phyloP scores from a whole-genome alignment of 2,113 vertebrate genomes.

The Mola mola region DNA sequence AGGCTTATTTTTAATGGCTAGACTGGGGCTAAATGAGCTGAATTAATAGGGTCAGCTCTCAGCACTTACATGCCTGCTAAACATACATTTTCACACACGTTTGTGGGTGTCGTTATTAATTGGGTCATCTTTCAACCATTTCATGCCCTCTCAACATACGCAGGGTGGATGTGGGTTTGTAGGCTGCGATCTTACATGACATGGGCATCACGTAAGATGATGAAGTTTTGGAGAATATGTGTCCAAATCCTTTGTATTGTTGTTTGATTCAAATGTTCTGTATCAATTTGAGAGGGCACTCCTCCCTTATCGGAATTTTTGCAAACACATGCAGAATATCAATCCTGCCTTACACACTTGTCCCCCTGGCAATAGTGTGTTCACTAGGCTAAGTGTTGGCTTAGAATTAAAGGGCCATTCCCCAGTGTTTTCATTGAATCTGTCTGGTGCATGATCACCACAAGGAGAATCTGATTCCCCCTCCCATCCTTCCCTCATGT shows the following conservation, averaged over 20 bases:
- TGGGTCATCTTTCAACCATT: conserved; percentile 71
- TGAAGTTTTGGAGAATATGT: neutral
- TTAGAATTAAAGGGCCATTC: conserved; percentile 73
- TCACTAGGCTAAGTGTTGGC: conserved; percentile 65
- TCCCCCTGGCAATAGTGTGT: conserved; percentile 43
- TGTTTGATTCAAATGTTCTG: neutral
- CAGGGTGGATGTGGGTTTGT: conserved; percentile 50
- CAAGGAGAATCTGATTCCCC: conserved; percentile 27
- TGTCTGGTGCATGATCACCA: conserved; percentile 48
- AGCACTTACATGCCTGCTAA: conserved; percentile 79
- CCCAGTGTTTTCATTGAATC: conserved; percentile 57
- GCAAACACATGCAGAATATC: conserved; percentile 70
- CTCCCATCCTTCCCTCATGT: conserved; percentile 12
- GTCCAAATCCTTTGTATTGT: neutral
- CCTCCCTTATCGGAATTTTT: conserved; percentile 68
- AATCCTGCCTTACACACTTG: conserved; percentile 46
- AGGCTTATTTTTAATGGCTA: conserved; percentile 80
- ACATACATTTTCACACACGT: conserved; percentile 58
- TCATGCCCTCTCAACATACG: conserved; percentile 55
- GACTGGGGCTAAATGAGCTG: conserved; percentile 79
- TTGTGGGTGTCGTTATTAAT: conserved; percentile 64
- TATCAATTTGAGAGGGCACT: conserved; percentile 5
- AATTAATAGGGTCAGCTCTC: conserved; percentile 79
- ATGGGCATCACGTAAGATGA: neutral
- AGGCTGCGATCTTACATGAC: conserved; percentile 25